Evolutionary conservation across 1,140 invertebrate species (phyloP).

Genomic region (Helicoverpa armigera): DNA sequence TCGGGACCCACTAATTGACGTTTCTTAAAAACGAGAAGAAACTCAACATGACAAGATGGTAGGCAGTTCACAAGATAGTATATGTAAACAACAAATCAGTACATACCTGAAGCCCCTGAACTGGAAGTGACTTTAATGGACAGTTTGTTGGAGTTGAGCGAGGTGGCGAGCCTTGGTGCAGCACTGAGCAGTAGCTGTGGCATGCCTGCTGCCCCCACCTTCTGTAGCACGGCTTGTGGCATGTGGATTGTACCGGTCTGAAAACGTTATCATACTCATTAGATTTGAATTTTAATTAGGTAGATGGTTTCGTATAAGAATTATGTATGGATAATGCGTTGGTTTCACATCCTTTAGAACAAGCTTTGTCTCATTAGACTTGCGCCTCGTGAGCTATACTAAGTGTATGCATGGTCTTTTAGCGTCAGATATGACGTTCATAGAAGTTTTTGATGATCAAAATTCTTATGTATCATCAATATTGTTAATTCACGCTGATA

Average conservation of each 20-base stretch:
- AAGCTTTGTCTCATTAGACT: too few species aligned
- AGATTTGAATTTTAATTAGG: neutral
- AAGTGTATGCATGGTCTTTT: too few species aligned
- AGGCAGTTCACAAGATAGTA: too few species aligned
- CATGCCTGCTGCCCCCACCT: slow-evolving; percentile 86
- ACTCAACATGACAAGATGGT: too few species aligned
- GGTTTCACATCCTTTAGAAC: too few species aligned
- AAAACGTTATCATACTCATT: slow-evolving; percentile 49
- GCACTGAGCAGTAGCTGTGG: slow-evolving; percentile 86
- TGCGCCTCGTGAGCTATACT: too few species aligned
- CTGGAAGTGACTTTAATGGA: slow-evolving; percentile 88
- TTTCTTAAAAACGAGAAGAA: too few species aligned
- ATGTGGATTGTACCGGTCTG: slow-evolving; percentile 86
- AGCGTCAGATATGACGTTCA: too few species aligned
- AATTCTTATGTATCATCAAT: too few species aligned
- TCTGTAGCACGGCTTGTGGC: slow-evolving; percentile 87
- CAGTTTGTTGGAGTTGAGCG: slow-evolving; percentile 88
- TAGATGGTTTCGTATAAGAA: neutral
- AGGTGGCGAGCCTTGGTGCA: slow-evolving; percentile 84
- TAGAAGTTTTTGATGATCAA: too few species aligned
- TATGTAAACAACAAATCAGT: neutral
- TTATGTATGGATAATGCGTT: neutral
- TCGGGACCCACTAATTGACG: too few species aligned
- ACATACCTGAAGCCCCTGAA: slow-evolving; percentile 86
- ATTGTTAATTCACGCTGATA: too few species aligned